These are phyloP conservation scores for Centropristis striata DNA, from an alignment of 2,113 vertebrate genomes.

Conservation along the genomic window DNA sequence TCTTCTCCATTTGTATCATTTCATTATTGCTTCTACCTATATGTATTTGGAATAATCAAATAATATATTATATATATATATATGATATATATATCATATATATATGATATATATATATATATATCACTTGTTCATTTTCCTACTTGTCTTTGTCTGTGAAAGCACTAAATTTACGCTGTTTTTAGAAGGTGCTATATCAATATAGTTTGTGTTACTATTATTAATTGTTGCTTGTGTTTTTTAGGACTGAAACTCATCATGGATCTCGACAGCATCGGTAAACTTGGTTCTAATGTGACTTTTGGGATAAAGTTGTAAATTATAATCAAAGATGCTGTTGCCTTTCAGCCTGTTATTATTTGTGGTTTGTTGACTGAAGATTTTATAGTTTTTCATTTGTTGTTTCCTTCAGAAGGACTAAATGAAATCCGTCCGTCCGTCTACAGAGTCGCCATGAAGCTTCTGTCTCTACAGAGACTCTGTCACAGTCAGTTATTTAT, in stretches of 20 bases:
- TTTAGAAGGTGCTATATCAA: too few relatives aligned
- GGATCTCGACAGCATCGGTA: slow-evolving; percentile 73
- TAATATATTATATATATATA: too few relatives aligned
- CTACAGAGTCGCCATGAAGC: slow-evolving; percentile 89
- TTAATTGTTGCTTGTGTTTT: background rate
- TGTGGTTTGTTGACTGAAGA: background rate
- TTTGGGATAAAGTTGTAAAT: background rate
- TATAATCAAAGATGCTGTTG: background rate
- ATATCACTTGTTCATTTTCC: too few relatives aligned
- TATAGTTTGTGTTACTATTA: background rate
- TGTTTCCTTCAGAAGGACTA: slow-evolving; percentile 75
- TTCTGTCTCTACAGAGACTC: slow-evolving; percentile 86
- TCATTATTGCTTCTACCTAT: too few relatives aligned
- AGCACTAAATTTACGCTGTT: too few relatives aligned
- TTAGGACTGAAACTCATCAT: slow-evolving; percentile 42
- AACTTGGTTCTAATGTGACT: background rate
- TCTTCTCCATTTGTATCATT: too few relatives aligned
- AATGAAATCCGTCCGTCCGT: slow-evolving; percentile 79
- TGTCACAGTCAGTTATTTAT: slow-evolving; percentile 71
- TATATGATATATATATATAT: too few relatives aligned
- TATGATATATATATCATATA: too few relatives aligned
- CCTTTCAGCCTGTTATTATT: background rate
- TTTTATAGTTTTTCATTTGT: background rate
- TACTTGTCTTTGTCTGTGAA: too few relatives aligned
- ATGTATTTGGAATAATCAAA: too few relatives aligned